Evolutionary conservation across 2,797 vertebrate species (phyloP), one percentile per base, ranked within the genome.

Genomic region (Mus caroli): DNA sequence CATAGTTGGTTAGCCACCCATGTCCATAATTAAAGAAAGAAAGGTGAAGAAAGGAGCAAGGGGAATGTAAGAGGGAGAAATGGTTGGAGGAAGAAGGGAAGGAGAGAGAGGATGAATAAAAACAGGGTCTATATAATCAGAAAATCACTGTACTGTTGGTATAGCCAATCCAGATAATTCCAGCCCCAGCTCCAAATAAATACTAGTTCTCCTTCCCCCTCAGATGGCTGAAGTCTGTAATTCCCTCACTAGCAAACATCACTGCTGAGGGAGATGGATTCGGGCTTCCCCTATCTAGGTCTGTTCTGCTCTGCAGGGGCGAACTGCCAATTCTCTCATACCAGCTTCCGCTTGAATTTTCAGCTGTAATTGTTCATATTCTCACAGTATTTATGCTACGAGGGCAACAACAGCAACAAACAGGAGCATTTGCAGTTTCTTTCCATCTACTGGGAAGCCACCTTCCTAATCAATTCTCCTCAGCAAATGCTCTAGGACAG

Each of bases 401-500:
- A 96, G 88, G 90, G 82, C 80, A 91, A 71, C 56, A 78, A 85
- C 95, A 89, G 90, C 94, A 77, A 93, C 96, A 96, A 96, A 96
- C 88, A 91, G 95, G 93, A 93, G 52, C 93, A 96, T 97, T 97
- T 94, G 96, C 96, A 94, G 96, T 97, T 97, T 96, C 92, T 93
- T 89, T 97, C 96, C 96, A 97, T 97, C 97, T 97, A 92, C 94
- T 76, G 92, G 96, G 95, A 98, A 95, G 83, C 96, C 83, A 94
- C 96, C 97, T 97, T 95, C 97, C 94, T 97, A 97, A 97, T 98
- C 97, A 97, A 98, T 97, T 97, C 96, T 97, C 97, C 95, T 97
- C 97, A 96, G 97, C 95, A 97, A 98, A 98, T 97, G 97, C 97
- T 97, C 95, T 95, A 95, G 97, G 97, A 97, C 97, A 97, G 97